Conservation (phyloP, 2,888 invertebrate genomes). For the Chymomyza amoena region DNA sequence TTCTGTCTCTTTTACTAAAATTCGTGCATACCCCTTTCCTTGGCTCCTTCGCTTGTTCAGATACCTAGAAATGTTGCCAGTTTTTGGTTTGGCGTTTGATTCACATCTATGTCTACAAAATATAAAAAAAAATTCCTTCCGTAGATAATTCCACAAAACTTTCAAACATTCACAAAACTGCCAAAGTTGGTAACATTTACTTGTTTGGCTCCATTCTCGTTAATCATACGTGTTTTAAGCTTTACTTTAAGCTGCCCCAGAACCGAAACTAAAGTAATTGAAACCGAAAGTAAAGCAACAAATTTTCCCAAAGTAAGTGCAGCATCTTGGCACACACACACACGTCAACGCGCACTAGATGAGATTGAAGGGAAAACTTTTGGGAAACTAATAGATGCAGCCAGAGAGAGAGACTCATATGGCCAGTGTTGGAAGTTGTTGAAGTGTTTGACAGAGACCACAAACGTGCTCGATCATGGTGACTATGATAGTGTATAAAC, state of each 20-base stretch:
- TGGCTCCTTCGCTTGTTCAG: too few species aligned
- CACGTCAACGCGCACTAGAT: not conserved
- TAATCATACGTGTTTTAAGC: not conserved
- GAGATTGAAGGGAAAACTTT: not conserved
- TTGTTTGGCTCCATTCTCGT: not conserved
- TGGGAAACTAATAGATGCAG: not conserved
- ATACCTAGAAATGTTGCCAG: too few species aligned
- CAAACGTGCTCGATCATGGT: slow-evolving; percentile 22
- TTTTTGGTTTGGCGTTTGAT: too few species aligned
- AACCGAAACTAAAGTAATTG: not conserved
- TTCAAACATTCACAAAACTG: not conserved
- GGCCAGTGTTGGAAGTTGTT: not conserved
- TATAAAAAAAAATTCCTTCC: too few species aligned
- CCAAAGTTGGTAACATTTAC: not conserved
- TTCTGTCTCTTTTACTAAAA: too few species aligned
- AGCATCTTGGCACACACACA: not conserved
- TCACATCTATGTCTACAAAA: too few species aligned
- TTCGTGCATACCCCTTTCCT: too few species aligned
- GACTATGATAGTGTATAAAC: slow-evolving; percentile 8
- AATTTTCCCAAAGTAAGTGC: not conserved
- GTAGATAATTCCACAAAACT: not conserved
- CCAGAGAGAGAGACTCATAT: not conserved
- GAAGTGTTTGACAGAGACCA: slow-evolving; percentile 1
- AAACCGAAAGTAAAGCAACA: not conserved
- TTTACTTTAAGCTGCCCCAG: not conserved